These are phyloP conservation scores for Phengaris alcon DNA, from an alignment of 2,888 invertebrate genomes.

Conservation along the genomic window DNA sequence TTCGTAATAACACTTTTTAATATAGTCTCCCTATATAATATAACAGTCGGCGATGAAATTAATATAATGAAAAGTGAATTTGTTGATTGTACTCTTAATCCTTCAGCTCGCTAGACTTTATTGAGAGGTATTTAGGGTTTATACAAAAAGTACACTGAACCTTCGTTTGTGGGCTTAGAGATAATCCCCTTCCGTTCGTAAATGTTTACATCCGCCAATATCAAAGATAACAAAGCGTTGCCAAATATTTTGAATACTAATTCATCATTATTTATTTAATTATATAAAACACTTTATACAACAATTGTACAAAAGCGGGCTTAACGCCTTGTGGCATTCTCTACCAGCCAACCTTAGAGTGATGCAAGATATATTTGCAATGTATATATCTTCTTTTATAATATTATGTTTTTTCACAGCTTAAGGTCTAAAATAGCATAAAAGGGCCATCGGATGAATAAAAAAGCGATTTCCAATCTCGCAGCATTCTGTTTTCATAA, in stretches of 20 bases:
- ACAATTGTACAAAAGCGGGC: too few relatives aligned
- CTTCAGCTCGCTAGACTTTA: background rate
- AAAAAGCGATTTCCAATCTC: conserved; percentile 19
- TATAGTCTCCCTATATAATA: too few relatives aligned
- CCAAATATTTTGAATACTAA: background rate
- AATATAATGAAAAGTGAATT: background rate
- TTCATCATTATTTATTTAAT: too few relatives aligned
- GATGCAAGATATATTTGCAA: too few relatives aligned
- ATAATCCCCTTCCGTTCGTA: conserved; percentile 12
- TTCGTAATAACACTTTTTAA: background rate
- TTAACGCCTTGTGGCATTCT: too few relatives aligned
- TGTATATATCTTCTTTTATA: too few relatives aligned
- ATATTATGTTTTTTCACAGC: too few relatives aligned
- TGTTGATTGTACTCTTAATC: background rate
- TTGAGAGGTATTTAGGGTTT: conserved; percentile 13
- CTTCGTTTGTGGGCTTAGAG: conserved; percentile 12
- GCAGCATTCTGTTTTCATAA: conserved; percentile 9
- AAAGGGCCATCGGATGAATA: background rate
- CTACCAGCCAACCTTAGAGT: too few relatives aligned
- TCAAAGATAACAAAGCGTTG: conserved; percentile 4
- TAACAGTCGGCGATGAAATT: too few relatives aligned
- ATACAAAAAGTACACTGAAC: conserved; percentile 4
- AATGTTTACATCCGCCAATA: conserved; percentile 15
- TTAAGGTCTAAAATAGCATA: background rate
- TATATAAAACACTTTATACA: too few relatives aligned